Percentiles rank a stretch among this genome's conserved stretches.
Conservation (phyloP, 1,140 invertebrate genomes). For the Uloborus diversus region DNA sequence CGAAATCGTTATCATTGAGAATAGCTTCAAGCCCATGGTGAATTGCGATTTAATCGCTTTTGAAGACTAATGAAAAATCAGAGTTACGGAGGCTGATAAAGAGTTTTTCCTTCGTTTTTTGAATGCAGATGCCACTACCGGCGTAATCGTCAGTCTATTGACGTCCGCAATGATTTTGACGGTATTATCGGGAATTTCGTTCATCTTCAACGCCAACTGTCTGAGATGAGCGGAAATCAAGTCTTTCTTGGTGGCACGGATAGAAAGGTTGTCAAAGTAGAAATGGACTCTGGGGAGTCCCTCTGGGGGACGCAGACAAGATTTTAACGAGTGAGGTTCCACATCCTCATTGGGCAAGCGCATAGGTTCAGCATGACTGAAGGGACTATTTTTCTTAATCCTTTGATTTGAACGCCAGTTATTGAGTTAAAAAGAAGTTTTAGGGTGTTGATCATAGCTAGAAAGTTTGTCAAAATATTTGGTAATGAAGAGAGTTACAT, state of each 20-base stretch:
- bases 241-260: no score
- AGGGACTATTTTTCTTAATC: background rate
- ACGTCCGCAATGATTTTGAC: no score
- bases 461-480: background rate
- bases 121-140: background rate
- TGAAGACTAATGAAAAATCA: no score
- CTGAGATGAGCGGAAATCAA: no score
- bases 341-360: background rate
- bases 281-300: background rate
- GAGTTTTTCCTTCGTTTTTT: background rate
- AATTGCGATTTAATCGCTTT: no score
- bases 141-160: background rate
- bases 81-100: no score
- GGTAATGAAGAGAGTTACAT: no score
- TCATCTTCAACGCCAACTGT: no score
- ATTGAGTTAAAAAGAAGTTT: background rate
- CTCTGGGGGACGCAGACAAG: background rate
- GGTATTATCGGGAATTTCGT: no score
- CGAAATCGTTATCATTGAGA: background rate
- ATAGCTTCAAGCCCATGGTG: background rate
- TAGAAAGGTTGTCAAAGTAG: no score
- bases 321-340: background rate
- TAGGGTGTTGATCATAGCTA: background rate
- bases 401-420: background rate
- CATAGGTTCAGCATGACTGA: background rate